phyloP scores from a whole-genome alignment of 2,797 vertebrate species.

The Lepidocolaptes lacrymiger region DNA sequence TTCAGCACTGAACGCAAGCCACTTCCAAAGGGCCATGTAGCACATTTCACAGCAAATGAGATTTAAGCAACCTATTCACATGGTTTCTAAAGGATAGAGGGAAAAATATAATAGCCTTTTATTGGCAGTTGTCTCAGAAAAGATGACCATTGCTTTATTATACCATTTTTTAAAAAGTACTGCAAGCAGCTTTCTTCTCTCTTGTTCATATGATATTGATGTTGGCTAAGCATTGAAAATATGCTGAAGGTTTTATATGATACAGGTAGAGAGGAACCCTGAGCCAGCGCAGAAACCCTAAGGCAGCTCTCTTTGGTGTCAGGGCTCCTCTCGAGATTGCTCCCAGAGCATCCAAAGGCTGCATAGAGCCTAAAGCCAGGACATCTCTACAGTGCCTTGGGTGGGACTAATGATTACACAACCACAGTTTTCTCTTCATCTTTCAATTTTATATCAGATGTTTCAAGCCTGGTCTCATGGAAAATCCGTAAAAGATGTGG shows the following conservation, averaged over 20 bases:
- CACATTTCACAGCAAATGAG: conserved; percentile 42
- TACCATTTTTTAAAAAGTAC: background rate
- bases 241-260: background rate
- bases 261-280: background rate
- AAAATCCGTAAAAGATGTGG: background rate
- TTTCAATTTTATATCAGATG: background rate
- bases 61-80: conserved; percentile 24
- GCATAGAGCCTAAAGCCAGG: fast-evolving
- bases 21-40: conserved; percentile 7
- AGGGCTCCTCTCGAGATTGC: background rate
- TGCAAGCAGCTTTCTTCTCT: background rate
- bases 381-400: background rate
- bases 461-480: background rate
- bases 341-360: background rate
- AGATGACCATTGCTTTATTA: background rate
- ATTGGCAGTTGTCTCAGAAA: background rate
- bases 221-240: background rate
- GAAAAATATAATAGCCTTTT: background rate
- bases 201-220: background rate
- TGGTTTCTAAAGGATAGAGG: conserved; percentile 15
- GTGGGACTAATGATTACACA: background rate
- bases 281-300: background rate
- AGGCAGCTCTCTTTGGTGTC: background rate
- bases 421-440: background rate
- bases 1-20: background rate